phyloP scores from a whole-genome alignment of 2,888 invertebrate genomes.

The Drosophila atripex region DNA sequence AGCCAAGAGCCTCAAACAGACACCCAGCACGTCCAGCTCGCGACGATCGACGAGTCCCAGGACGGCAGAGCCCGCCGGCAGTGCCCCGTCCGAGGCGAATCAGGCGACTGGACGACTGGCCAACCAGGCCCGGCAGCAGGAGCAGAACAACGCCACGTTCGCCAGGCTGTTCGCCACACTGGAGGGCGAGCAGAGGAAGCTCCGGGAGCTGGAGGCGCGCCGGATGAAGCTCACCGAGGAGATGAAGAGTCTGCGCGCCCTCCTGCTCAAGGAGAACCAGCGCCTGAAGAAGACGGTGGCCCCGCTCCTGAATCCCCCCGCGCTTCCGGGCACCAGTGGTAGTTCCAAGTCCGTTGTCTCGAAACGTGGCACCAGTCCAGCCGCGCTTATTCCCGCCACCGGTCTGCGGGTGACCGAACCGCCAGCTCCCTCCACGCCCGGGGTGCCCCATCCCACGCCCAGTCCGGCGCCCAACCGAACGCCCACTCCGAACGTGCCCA shows the following conservation, averaged over 20 bases:
- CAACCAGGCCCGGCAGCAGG: conserved; percentile 1
- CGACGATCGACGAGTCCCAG: background rate
- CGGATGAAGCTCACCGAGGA: conserved; percentile 46
- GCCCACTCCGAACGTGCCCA: background rate
- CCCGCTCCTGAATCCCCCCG: background rate
- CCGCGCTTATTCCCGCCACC: too few relatives aligned
- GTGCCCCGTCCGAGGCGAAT: too few relatives aligned
- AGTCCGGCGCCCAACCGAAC: background rate
- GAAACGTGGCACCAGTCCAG: too few relatives aligned
- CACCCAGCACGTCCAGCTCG: background rate
- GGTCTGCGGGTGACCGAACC: too few relatives aligned
- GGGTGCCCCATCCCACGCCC: background rate
- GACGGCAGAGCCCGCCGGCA: background rate
- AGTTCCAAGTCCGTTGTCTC: background rate
- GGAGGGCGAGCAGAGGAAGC: conserved; percentile 52
- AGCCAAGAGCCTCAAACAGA: background rate
- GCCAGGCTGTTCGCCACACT: conserved; percentile 44
- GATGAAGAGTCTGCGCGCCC: conserved; percentile 28
- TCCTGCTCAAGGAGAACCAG: conserved; percentile 35
- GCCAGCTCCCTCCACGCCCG: background rate
- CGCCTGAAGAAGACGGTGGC: background rate
- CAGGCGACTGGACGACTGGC: background rate
- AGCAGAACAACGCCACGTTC: conserved; percentile 21
- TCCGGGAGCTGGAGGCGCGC: conserved; percentile 43
- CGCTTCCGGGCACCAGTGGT: background rate